Evolutionary conservation across 2,797 vertebrate genomes (phyloP).

Genomic region (Microhierax caerulescens): DNA sequence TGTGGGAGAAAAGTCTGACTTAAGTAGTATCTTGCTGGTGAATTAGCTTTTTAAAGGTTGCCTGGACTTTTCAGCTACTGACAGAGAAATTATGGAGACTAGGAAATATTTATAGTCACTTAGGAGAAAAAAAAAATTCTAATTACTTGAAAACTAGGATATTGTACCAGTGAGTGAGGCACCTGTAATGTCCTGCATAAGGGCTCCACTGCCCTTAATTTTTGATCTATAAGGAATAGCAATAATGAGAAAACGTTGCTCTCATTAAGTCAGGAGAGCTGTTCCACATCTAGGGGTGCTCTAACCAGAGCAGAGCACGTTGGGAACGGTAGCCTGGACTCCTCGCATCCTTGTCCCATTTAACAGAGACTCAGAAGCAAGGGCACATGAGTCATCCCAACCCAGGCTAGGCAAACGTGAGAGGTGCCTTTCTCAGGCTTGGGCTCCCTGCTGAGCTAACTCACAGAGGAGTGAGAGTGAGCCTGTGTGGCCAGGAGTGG

Average conservation of each 20-base stretch:
- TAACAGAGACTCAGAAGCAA: constrained; percentile 23
- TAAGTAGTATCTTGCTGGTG: neutral
- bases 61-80: neutral
- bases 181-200: neutral
- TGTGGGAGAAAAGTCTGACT: neutral
- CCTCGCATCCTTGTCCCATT: neutral
- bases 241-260: neutral
- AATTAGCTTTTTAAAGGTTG: neutral
- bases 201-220: neutral
- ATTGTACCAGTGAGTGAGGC: neutral
- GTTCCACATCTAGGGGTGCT: neutral
- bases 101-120: neutral
- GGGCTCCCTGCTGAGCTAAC: neutral
- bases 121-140: neutral
- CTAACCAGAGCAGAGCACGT: neutral
- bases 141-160: neutral
- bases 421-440: neutral
- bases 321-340: neutral
- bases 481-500: fast-evolving
- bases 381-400: neutral
- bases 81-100: neutral
- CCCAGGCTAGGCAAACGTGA: neutral
- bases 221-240: constrained; percentile 5
- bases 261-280: neutral
- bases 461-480: fast-evolving